Evolutionary conservation across 2,888 invertebrate species (phyloP).

Genomic region (Nomada hirtipes): DNA sequence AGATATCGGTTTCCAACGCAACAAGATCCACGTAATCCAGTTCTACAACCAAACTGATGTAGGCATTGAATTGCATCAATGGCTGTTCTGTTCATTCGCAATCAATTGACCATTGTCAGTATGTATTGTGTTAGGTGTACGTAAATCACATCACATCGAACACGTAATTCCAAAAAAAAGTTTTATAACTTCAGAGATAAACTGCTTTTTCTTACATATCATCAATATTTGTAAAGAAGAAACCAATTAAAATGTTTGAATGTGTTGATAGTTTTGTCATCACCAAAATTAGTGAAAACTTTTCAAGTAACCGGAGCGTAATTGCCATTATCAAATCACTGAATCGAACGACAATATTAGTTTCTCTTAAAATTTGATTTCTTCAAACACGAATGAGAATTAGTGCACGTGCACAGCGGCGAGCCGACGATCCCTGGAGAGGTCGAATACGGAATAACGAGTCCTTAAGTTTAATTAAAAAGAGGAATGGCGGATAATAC

Average conservation of each 20-base stretch:
- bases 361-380: constrained; percentile 11
- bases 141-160: too few species aligned
- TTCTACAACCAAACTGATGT: not conserved
- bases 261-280: not conserved
- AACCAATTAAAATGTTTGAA: not conserved
- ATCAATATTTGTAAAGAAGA: not conserved
- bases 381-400: not conserved
- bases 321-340: not conserved
- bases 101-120: not conserved
- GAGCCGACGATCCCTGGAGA: not conserved
- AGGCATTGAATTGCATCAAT: constrained; percentile 13
- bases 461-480: constrained; percentile 76
- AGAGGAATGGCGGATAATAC: constrained; percentile 56
- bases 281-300: not conserved
- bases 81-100: constrained; percentile 12
- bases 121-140: not conserved
- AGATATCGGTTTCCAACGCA: constrained; percentile 5
- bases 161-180: too few species aligned
- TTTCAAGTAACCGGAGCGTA: not conserved
- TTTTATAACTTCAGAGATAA: too few species aligned
- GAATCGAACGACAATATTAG: constrained; percentile 16
- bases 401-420: not conserved
- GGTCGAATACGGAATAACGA: constrained; percentile 50
- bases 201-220: not conserved
- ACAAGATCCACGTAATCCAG: constrained; percentile 8